phyloP scores from a whole-genome alignment of 1,140 invertebrate species.

The Helicoverpa zea region DNA sequence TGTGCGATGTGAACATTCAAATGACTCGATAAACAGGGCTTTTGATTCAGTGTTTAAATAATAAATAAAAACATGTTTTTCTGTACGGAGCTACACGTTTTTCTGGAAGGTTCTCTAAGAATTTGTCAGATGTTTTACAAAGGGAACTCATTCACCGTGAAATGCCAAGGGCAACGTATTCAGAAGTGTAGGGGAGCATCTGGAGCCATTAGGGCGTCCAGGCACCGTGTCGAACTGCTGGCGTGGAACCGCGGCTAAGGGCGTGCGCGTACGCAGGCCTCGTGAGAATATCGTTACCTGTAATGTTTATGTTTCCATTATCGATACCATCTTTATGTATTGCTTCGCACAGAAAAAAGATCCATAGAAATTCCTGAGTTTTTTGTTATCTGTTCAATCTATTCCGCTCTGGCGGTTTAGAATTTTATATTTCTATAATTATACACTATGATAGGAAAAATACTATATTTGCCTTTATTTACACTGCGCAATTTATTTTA shows the following conservation, averaged over 20 bases:
- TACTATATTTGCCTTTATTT: background rate
- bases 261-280: conserved; percentile 33
- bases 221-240: conserved; percentile 66
- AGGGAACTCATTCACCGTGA: conserved; percentile 28
- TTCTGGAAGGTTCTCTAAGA: conserved; percentile 15
- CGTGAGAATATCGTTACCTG: conserved; percentile 40
- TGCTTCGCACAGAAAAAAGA: conserved; percentile 1
- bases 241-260: conserved; percentile 64
- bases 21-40: background rate
- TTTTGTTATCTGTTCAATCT: conserved; percentile 18
- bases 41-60: background rate
- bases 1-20: conserved; percentile 3
- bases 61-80: background rate
- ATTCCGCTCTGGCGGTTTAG: background rate
- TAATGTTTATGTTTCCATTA: conserved; percentile 31
- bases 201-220: conserved; percentile 67
- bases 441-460: background rate
- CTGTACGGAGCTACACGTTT: too few relatives aligned
- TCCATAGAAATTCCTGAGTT: background rate
- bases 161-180: conserved; percentile 63
- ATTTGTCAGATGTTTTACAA: conserved; percentile 45
- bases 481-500: background rate
- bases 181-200: conserved; percentile 48
- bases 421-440: conserved; percentile 16
- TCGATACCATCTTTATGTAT: conserved; percentile 26